Base-by-base conservation (phyloP, 2,888 invertebrate species). In the Dolomedes plantarius region DNA sequence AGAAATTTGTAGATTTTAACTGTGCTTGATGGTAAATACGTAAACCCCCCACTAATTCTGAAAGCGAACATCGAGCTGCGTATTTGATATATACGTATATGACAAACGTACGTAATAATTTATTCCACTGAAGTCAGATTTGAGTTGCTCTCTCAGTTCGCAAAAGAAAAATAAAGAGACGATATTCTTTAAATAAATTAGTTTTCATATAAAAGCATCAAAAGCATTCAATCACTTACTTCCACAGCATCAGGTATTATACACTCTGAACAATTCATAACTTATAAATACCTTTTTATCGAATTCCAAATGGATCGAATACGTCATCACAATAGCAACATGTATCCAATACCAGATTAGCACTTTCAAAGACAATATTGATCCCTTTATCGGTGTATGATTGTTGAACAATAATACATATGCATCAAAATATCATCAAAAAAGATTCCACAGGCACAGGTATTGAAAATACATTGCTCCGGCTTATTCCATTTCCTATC, bases 401-500 rank as follows among this genome's bases (percentile, higher is more conserved):
- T n/a, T n/a, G 36, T 16, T 46, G 13, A 16, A 16, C 11, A 46
- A 16, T 2, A 2, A 46, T 46, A 46, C 46, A 16, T 46, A 16
- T 46, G 46, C 46, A 46, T 46, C 9, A 6, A 46, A 11, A 5
- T 16, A 16, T 16, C 16, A 46, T 16, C 11, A 16, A 46, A 36
- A 56, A 36, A 7, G 7, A 23, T 23, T 56, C 56, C 23, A 23
- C 3, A 23, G 56, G 23, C 56, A 23, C 56, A 56, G 23, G 32
- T 56, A 76, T 29, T 46, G 46, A 16, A 46, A 39, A 69, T 69
- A 69, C 77, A 78, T 78, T 78, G 79, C 46, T 71, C 50, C 39
- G 68, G 81, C 68, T 68, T 31, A 67, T 81, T 67, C 81, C 81
- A 81, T 81, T 81, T 74, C 68, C 29, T 36, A 69, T 39, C 56